phyloP scores from a whole-genome alignment of 2,113 vertebrate genomes.

The Pterocles burchelli region DNA sequence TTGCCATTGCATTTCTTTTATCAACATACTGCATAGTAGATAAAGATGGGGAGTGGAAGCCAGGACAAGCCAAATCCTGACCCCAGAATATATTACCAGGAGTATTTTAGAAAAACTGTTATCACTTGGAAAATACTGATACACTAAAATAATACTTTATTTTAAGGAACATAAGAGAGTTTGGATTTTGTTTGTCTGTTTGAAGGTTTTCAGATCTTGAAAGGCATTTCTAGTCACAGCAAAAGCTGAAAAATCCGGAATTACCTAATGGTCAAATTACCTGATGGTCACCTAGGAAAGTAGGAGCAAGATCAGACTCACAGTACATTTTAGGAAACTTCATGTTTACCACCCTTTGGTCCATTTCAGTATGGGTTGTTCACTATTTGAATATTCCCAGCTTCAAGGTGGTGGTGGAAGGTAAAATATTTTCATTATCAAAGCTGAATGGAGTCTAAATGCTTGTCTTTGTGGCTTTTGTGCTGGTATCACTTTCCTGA shows the following conservation, averaged over 20 bases:
- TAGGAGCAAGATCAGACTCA: neutral
- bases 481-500: neutral
- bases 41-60: neutral
- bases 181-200: neutral
- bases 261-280: neutral
- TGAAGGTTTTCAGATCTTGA: neutral
- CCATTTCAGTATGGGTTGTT: neutral
- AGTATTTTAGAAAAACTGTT: neutral
- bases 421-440: neutral
- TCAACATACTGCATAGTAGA: neutral
- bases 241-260: neutral
- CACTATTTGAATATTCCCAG: neutral
- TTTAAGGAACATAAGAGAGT: neutral
- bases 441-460: neutral
- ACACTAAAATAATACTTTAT: neutral
- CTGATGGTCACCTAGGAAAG: neutral
- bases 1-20: neutral
- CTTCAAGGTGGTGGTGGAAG: neutral
- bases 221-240: neutral
- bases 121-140: neutral
- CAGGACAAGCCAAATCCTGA: neutral
- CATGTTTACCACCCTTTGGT: neutral
- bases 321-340: neutral
- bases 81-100: neutral
- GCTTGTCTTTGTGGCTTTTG: neutral